Percentiles rank a stretch among this genome's conserved stretches.
These are phyloP conservation scores for Protodeltote pygarga DNA, from an alignment of 2,888 invertebrate species.

Conservation along the genomic window DNA sequence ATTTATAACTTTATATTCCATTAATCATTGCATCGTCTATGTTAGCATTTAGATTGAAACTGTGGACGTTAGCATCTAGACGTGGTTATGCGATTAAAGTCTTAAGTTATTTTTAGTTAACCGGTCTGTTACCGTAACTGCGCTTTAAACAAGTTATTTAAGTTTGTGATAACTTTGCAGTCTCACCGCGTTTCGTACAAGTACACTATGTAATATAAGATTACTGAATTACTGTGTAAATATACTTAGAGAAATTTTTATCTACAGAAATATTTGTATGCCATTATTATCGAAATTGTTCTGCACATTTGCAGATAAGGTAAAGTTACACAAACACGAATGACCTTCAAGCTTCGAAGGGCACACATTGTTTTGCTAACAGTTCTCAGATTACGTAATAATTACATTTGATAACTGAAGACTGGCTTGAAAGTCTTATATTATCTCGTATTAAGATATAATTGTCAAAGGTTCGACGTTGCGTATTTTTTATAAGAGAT, in stretches of 20 bases:
- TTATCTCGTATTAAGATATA: neutral
- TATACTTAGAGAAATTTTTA: slow-evolving; percentile 1
- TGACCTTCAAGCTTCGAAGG: slow-evolving; percentile 64
- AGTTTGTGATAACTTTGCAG: slow-evolving; percentile 20
- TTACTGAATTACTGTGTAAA: too few relatives aligned
- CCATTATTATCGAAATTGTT: slow-evolving; percentile 21
- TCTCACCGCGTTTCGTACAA: neutral
- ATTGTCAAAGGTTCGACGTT: slow-evolving; percentile 6
- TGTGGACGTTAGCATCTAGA: slow-evolving; percentile 28
- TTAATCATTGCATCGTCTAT: slow-evolving; percentile 15
- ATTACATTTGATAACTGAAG: slow-evolving; percentile 10
- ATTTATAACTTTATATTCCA: slow-evolving; percentile 15
- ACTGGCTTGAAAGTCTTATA: too few relatives aligned
- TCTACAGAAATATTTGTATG: slow-evolving; percentile 7
- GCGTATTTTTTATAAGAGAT: slow-evolving; percentile 14
- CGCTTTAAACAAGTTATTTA: slow-evolving; percentile 39
- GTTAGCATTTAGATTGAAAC: slow-evolving; percentile 28
- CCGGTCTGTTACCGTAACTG: slow-evolving; percentile 57
- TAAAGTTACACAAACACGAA: slow-evolving; percentile 50
- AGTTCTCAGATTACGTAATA: slow-evolving; percentile 23
- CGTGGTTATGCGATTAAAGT: slow-evolving; percentile 42
- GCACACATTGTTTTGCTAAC: slow-evolving; percentile 39
- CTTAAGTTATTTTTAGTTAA: slow-evolving; percentile 56
- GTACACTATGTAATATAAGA: neutral
- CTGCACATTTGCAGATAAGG: slow-evolving; percentile 37